phyloP scores from a whole-genome alignment of 1,140 invertebrate species.

The Philopotamus ludificatus region DNA sequence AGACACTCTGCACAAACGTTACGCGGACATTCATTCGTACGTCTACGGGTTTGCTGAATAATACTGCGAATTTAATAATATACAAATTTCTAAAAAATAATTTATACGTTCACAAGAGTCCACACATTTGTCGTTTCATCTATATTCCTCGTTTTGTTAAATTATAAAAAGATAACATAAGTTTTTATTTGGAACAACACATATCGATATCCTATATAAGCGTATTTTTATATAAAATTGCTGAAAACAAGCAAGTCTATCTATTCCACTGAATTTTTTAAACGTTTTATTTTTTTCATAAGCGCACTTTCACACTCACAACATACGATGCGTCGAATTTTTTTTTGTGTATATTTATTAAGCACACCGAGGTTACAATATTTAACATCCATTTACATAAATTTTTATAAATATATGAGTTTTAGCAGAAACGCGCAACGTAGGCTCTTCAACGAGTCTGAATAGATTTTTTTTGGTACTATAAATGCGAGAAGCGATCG shows the following conservation, averaged over 20 bases:
- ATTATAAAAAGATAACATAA: background rate
- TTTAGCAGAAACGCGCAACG: too few species aligned
- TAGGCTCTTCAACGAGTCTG: too few species aligned
- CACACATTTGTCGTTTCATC: background rate
- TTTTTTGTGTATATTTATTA: too few species aligned
- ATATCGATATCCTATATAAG: conserved; percentile 32
- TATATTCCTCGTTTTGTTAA: background rate
- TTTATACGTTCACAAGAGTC: conserved; percentile 4
- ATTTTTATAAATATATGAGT: too few species aligned
- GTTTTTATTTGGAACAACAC: conserved; percentile 28
- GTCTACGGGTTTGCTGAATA: background rate
- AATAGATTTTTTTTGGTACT: too few species aligned
- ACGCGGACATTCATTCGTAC: conserved; percentile 9
- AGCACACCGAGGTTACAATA: too few species aligned
- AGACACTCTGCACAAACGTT: background rate
- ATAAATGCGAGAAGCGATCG: too few species aligned
- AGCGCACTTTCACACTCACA: conserved; percentile 3
- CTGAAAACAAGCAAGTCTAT: conserved; percentile 17
- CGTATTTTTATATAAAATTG: conserved; percentile 34
- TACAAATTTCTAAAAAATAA: conserved; percentile 32
- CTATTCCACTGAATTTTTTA: background rate
- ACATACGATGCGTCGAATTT: too few species aligned
- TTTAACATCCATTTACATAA: too few species aligned
- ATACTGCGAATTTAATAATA: conserved; percentile 33
- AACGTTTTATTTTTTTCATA: conserved; percentile 6